Conservation (phyloP, 2,888 invertebrate genomes). For the Pristionchus entomophagus region DNA sequence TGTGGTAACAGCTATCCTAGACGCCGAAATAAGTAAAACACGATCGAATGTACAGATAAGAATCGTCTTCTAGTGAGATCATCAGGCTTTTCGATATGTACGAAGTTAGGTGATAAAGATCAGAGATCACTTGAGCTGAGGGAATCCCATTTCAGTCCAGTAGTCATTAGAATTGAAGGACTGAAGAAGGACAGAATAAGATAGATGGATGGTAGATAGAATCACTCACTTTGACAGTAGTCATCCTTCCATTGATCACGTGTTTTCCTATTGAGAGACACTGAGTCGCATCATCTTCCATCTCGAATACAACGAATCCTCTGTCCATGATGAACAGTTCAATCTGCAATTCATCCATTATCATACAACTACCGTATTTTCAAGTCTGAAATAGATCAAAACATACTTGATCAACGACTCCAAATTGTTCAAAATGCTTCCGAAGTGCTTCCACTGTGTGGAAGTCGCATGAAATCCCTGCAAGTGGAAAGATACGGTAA, state of each 20-base stretch:
- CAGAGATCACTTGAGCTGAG: constrained; percentile 19
- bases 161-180: constrained; percentile 15
- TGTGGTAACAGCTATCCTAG: constrained; percentile 25
- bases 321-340: constrained; percentile 54
- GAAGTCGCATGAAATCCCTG: constrained; percentile 64
- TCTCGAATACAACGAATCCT: constrained; percentile 73
- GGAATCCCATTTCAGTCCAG: constrained; percentile 41
- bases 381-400: not conserved
- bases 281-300: constrained; percentile 63
- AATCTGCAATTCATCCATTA: not conserved
- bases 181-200: not conserved
- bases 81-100: not conserved
- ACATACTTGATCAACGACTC: constrained; percentile 68
- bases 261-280: constrained; percentile 62
- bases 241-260: constrained; percentile 55
- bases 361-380: not conserved
- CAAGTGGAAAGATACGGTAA: not conserved
- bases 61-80: constrained; percentile 26
- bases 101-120: not conserved
- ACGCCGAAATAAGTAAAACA: not conserved
- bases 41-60: constrained; percentile 21
- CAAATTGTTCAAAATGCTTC: constrained; percentile 72
- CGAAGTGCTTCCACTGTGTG: constrained; percentile 72
- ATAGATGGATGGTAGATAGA: too few species aligned
- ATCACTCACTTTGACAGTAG: constrained; percentile 10